Evolutionary conservation across 2,113 vertebrate species (phyloP).

Genomic region (Hystrix cristata): DNA sequence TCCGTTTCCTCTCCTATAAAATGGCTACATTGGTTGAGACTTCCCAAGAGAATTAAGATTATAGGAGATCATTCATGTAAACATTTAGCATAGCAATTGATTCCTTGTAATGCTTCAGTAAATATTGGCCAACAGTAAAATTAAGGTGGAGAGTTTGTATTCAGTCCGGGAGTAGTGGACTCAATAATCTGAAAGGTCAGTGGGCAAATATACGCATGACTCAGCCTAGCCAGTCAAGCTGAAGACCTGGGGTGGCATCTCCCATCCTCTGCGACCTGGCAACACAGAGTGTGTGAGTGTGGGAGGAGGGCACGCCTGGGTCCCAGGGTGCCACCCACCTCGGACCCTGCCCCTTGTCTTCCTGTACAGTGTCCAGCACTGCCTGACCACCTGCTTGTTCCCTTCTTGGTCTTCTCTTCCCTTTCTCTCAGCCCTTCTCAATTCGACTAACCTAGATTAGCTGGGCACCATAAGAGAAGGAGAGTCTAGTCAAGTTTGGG

Average conservation of each 20-base stretch:
- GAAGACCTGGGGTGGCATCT: neutral
- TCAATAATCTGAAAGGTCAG: neutral
- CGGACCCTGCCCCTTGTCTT: neutral
- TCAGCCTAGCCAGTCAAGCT: neutral
- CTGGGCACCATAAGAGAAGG: neutral
- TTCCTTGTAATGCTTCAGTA: neutral
- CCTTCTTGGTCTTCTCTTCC: neutral
- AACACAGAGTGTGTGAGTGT: neutral
- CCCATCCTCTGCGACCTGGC: neutral
- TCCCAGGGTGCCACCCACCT: neutral
- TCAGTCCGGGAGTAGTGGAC: neutral
- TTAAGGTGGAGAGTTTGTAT: neutral
- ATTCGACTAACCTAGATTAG: neutral
- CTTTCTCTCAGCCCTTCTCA: neutral
- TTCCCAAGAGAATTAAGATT: neutral
- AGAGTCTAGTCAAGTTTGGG: neutral
- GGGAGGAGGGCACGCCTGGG: neutral
- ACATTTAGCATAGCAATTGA: neutral
- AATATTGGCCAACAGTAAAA: conserved; percentile 10
- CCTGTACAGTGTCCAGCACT: neutral
- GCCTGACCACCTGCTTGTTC: neutral
- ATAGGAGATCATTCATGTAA: conserved; percentile 37
- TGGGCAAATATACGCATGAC: neutral
- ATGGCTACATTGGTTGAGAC: neutral
- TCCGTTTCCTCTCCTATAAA: conserved; percentile 10